Evolutionary conservation across 1,140 invertebrate genomes (phyloP), one percentile per base, ranked within the genome.

Genomic region (Heliothis subflexa): DNA sequence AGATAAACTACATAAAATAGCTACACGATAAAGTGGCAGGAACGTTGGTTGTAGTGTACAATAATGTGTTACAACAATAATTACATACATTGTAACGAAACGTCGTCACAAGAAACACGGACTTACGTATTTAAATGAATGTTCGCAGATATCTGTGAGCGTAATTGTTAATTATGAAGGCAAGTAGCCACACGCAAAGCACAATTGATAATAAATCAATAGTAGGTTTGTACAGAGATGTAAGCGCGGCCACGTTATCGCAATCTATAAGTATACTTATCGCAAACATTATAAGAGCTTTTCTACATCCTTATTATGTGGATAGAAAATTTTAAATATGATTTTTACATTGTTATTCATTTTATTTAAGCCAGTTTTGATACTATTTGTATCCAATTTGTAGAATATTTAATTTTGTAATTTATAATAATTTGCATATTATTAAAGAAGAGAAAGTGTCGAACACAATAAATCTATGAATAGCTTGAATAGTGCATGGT

Each of bases 201-300:
- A 71, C 68, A 54, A 71, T 54, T 71, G 25, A 71, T 54, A 71
- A 71, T 71, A 71, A 71, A 71, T 55, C 50, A 71, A 71, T 40
- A 71, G 49, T 28, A 21, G 68, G 50, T 71, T 52, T 71, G 33
- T 55, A 55, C 25, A 40, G 25, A 71, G 49, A 71, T 16, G 68
- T 55, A 71, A 71, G 68, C 68, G 54, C 49, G 62, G 64, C 4
- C 66, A n/a, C 50, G 52, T 71, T 71, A 71, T 55, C 61, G 47
- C 68, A 55, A 28, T 50, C 28, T 13, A 54, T 52, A 71, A 71
- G 25, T 71, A 71, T 16, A 54, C 66, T 70, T 70, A 70, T 70
- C 18, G 11, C 12, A 28, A 52, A 28, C 47, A 70, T 50, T 70
- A 70, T 40, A 71, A 40, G 50, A 71, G 28, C 68, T 55, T 71